These are phyloP conservation scores for Alloplasta piceator DNA, from an alignment of 2,888 invertebrate species.

Conservation along the genomic window DNA sequence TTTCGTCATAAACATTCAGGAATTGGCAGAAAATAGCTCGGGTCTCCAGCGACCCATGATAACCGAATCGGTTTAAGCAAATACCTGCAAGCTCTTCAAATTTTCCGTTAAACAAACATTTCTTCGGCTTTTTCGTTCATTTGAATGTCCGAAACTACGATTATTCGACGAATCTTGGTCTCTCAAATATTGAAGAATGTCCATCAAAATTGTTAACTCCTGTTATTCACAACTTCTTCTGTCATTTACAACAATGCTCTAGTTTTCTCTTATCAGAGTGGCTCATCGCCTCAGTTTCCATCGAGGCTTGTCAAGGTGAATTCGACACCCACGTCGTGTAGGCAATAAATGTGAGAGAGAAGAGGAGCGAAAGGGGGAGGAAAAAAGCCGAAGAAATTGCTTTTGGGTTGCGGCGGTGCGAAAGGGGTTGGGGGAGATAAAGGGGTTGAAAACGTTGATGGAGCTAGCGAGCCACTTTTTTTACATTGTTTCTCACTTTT, in stretches of 20 bases:
- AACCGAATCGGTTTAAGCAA: too few species aligned
- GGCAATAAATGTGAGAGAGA: conserved; percentile 9
- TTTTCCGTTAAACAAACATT: too few species aligned
- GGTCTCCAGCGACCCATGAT: too few species aligned
- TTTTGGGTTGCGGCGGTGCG: conserved; percentile 14
- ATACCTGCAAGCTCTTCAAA: too few species aligned
- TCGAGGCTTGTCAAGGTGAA: not conserved
- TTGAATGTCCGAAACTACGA: too few species aligned
- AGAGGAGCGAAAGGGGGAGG: not conserved
- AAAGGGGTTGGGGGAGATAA: not conserved
- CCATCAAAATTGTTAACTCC: too few species aligned
- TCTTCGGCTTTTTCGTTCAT: too few species aligned
- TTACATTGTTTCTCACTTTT: conserved; percentile 57
- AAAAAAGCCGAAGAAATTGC: conserved; percentile 22
- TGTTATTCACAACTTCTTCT: not conserved
- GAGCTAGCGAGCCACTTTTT: conserved; percentile 50
- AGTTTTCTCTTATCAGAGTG: not conserved
- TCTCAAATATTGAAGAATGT: too few species aligned
- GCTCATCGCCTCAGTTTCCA: not conserved
- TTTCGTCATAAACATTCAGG: too few species aligned
- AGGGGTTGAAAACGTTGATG: conserved; percentile 48
- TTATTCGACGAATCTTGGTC: too few species aligned
- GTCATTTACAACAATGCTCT: not conserved
- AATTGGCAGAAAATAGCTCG: too few species aligned
- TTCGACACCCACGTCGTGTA: conserved; percentile 7